A percentile compares a stretch with the other conserved stretches of the same genome.
phyloP scores from a whole-genome alignment of 2,888 invertebrate genomes.

The Netelia melanura region DNA sequence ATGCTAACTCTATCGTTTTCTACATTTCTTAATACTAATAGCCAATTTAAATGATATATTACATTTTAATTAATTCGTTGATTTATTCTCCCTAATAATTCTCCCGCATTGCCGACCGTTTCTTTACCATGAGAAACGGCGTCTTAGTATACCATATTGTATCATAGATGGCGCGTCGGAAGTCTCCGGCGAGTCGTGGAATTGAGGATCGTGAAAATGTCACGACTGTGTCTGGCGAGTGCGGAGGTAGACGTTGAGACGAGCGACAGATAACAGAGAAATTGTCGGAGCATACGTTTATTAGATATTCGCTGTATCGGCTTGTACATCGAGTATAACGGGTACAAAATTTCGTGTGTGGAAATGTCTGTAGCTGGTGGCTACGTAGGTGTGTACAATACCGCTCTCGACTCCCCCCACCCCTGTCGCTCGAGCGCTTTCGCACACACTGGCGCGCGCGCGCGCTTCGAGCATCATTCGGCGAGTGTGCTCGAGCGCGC shows the following conservation, averaged over 20 bases:
- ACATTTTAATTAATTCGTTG: background rate
- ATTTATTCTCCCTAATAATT: background rate
- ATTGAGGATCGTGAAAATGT: background rate
- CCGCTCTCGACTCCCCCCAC: slow-evolving; percentile 19
- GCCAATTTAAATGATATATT: background rate
- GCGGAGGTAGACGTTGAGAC: background rate
- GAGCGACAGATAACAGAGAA: background rate
- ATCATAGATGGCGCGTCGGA: background rate
- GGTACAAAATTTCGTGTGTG: background rate
- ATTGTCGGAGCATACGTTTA: background rate
- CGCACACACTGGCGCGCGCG: slow-evolving; percentile 33
- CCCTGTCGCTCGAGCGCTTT: slow-evolving; percentile 21
- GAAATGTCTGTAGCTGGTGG: background rate
- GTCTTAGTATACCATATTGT: background rate
- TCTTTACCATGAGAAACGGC: background rate
- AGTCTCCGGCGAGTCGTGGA: background rate
- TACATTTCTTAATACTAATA: no score
- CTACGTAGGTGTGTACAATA: background rate
- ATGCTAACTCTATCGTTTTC: no score
- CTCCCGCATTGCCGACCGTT: background rate
- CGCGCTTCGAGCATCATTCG: slow-evolving; percentile 7
- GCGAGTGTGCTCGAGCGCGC: slow-evolving; percentile 40
- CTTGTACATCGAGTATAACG: background rate
- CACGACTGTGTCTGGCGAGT: background rate
- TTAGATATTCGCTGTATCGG: background rate